Conservation (phyloP, 1,140 invertebrate species). For the Drosophila pachea region DNA sequence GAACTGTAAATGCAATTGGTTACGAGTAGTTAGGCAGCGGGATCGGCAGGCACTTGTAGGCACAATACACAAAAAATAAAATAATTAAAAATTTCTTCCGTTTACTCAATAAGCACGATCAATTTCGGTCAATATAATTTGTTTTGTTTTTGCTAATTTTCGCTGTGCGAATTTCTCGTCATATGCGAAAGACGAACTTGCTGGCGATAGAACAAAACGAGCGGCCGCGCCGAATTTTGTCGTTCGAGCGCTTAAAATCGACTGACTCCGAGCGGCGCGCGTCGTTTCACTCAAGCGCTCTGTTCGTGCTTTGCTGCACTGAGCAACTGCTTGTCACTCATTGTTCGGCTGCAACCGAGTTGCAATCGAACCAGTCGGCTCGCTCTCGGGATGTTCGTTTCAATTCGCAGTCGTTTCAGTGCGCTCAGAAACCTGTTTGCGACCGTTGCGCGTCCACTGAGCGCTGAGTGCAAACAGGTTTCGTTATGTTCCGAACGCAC, state of each 20-base stretch:
- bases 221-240: slow-evolving; percentile 49
- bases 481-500: slow-evolving; percentile 54
- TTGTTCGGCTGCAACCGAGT: slow-evolving; percentile 5
- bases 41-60: slow-evolving; percentile 31
- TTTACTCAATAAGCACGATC: neutral
- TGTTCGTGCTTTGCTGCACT: slow-evolving; percentile 22
- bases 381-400: slow-evolving; percentile 22
- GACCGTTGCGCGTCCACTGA: neutral
- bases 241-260: slow-evolving; percentile 68
- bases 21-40: slow-evolving; percentile 8
- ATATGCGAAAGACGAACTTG: slow-evolving; percentile 35
- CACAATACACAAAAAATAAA: slow-evolving; percentile 23
- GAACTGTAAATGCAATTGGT: slow-evolving; percentile 37
- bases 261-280: slow-evolving; percentile 62
- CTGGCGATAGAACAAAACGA: slow-evolving; percentile 44
- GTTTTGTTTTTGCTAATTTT: slow-evolving; percentile 6
- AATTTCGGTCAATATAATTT: neutral
- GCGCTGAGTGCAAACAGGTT: slow-evolving; percentile 59
- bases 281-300: slow-evolving; percentile 54
- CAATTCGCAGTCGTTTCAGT: slow-evolving; percentile 7
- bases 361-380: slow-evolving; percentile 26
- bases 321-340: slow-evolving; percentile 37
- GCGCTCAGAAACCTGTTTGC: slow-evolving; percentile 55
- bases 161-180: slow-evolving; percentile 18
- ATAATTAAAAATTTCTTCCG: neutral